Percentiles rank a stretch among this genome's conserved stretches.
Evolutionary conservation across 2,888 invertebrate genomes (phyloP).

Genomic region (Crematogaster levior): DNA sequence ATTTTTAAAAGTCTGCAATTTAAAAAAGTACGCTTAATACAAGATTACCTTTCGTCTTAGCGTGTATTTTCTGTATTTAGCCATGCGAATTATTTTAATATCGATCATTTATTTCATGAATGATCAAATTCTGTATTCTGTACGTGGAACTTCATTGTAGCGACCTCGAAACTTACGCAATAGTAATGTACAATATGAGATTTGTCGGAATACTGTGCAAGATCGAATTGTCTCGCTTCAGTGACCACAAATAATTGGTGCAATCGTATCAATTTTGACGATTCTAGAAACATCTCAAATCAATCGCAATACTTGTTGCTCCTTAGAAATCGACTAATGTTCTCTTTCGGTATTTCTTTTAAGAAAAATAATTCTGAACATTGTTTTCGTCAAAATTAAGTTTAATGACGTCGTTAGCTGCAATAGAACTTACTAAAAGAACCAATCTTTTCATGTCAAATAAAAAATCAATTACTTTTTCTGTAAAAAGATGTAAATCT

Average conservation of each 20-base stretch:
- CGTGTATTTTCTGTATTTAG: not conserved
- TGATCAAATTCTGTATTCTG: not conserved
- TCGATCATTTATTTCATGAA: not conserved
- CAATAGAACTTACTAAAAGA: not conserved
- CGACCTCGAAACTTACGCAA: slow-evolving; percentile 75
- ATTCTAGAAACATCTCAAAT: slow-evolving; percentile 9
- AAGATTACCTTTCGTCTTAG: not conserved
- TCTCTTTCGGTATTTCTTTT: not conserved
- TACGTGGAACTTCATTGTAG: slow-evolving; percentile 9
- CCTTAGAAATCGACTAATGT: not conserved
- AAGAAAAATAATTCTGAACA: not conserved
- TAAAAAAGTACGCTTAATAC: not conserved
- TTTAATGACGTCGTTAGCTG: not conserved
- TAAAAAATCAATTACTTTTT: not conserved
- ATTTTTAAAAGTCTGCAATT: not conserved
- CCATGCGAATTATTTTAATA: not conserved
- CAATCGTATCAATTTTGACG: slow-evolving; percentile 8
- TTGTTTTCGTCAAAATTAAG: not conserved
- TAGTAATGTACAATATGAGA: slow-evolving; percentile 30
- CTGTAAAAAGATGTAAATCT: not conserved
- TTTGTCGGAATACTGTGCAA: slow-evolving; percentile 8
- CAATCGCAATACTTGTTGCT: slow-evolving; percentile 33
- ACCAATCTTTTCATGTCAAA: not conserved
- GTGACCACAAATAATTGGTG: slow-evolving; percentile 67
- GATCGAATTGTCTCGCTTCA: slow-evolving; percentile 67